Evolutionary conservation across 2,113 vertebrate species (phyloP).

Genomic region (Crotophaga sulcirostris): DNA sequence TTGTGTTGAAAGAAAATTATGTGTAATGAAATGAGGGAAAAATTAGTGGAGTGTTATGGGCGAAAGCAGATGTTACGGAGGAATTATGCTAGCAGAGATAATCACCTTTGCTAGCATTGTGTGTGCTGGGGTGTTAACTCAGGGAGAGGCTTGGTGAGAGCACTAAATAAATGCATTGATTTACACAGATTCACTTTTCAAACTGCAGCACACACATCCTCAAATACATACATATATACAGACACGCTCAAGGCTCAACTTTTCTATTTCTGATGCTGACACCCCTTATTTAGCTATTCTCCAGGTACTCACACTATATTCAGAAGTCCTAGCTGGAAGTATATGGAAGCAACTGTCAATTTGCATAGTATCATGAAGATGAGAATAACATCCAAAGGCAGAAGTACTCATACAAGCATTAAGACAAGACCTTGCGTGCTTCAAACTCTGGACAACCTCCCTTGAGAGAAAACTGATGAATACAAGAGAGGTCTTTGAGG

Average conservation of each 20-base stretch:
- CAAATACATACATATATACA: background rate
- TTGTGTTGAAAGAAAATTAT: constrained; percentile 93
- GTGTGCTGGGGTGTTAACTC: constrained; percentile 83
- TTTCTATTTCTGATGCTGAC: background rate
- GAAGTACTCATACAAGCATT: constrained; percentile 2
- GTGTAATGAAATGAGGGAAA: constrained; percentile 91
- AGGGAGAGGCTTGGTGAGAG: constrained; percentile 67
- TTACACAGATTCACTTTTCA: constrained; percentile 58
- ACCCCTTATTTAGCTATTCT: constrained; percentile 3
- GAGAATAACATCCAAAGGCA: constrained; percentile 26
- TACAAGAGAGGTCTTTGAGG: background rate
- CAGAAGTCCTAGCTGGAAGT: constrained; percentile 36
- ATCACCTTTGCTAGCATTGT: constrained; percentile 88
- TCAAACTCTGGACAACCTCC: constrained; percentile 17
- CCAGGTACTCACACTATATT: background rate
- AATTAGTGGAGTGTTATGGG: constrained; percentile 94
- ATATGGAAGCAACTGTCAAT: background rate
- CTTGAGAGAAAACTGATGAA: constrained; percentile 32
- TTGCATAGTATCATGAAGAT: constrained; percentile 28
- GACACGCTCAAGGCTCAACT: background rate
- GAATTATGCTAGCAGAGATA: constrained; percentile 95
- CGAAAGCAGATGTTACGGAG: constrained; percentile 95
- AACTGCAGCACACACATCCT: background rate
- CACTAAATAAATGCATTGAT: constrained; percentile 73
- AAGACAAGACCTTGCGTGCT: background rate